Evolutionary conservation across 1,140 invertebrate species (phyloP).

Genomic region (Drosophila albomicans): DNA sequence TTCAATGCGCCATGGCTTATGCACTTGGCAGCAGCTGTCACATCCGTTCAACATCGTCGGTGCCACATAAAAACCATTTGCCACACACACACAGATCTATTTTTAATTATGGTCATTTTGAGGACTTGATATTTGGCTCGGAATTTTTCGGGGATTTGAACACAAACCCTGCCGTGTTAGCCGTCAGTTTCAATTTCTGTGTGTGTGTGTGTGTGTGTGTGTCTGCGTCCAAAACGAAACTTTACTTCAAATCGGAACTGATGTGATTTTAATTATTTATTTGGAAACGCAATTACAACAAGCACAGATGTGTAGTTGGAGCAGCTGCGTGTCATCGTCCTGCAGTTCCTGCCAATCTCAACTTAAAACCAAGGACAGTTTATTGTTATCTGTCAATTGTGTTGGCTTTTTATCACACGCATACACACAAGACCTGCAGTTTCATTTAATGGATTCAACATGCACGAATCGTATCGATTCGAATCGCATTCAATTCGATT

Average conservation of each 20-base stretch:
- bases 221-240: constrained; percentile 38
- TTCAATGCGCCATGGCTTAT: constrained; percentile 42
- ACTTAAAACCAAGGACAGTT: constrained; percentile 58
- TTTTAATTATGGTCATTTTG: constrained; percentile 78
- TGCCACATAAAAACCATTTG: constrained; percentile 65
- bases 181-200: constrained; percentile 58
- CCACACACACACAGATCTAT: constrained; percentile 72
- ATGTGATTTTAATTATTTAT: constrained; percentile 73
- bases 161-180: constrained; percentile 41
- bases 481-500: constrained; percentile 65
- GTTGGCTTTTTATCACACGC: constrained; percentile 49
- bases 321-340: constrained; percentile 21
- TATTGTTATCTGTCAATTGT: constrained; percentile 67
- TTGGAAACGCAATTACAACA: constrained; percentile 6
- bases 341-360: constrained; percentile 8
- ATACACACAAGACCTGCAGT: constrained; percentile 22
- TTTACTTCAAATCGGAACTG: constrained; percentile 60
- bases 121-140: constrained; percentile 47
- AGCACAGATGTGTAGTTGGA: background rate
- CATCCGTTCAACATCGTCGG: constrained; percentile 7
- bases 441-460: constrained; percentile 61
- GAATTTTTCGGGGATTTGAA: constrained; percentile 13
- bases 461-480: constrained; percentile 35
- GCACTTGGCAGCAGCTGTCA: constrained; percentile 59
- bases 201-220: no score